Conservation (phyloP, 2,888 invertebrate species). For the Oegoconia quadripuncta region DNA sequence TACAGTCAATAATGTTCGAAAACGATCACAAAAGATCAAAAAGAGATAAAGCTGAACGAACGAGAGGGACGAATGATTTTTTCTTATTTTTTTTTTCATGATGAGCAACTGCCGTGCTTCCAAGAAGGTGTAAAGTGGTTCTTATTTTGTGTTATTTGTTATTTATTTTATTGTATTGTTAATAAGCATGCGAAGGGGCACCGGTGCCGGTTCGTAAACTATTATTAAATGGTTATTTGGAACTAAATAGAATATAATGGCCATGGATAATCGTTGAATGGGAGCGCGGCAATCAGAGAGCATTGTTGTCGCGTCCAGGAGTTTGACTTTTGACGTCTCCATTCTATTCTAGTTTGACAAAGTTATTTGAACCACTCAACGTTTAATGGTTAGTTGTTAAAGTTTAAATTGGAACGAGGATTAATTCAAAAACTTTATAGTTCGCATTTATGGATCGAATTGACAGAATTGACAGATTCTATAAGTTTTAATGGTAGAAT, state of each 20-base stretch:
- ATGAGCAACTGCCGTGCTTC: slow-evolving; percentile 66
- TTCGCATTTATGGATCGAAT: slow-evolving; percentile 9
- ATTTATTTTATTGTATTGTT: slow-evolving; percentile 79
- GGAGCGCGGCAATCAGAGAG: slow-evolving; percentile 60
- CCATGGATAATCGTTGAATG: slow-evolving; percentile 71
- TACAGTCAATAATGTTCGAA: slow-evolving; percentile 33
- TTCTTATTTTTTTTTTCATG: slow-evolving; percentile 45
- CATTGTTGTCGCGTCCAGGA: slow-evolving; percentile 52
- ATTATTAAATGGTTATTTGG: slow-evolving; percentile 78
- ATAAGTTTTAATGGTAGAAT: slow-evolving; percentile 45
- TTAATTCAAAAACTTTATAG: slow-evolving; percentile 5
- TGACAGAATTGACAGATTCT: no score
- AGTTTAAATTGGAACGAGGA: slow-evolving; percentile 20
- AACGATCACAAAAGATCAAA: slow-evolving; percentile 47
- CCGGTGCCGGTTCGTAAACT: slow-evolving; percentile 57
- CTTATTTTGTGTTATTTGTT: slow-evolving; percentile 68
- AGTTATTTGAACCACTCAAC: slow-evolving; percentile 23
- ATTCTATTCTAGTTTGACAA: slow-evolving; percentile 43
- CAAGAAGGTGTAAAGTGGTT: slow-evolving; percentile 77
- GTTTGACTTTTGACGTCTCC: slow-evolving; percentile 67
- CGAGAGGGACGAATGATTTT: slow-evolving; percentile 36
- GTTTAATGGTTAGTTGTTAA: slow-evolving; percentile 13
- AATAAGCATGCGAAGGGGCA: slow-evolving; percentile 72
- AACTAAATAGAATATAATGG: slow-evolving; percentile 79
- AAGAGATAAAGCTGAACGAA: slow-evolving; percentile 37